Base-by-base conservation (phyloP, 2,797 vertebrate species). In the Heterohyrax brucei region DNA sequence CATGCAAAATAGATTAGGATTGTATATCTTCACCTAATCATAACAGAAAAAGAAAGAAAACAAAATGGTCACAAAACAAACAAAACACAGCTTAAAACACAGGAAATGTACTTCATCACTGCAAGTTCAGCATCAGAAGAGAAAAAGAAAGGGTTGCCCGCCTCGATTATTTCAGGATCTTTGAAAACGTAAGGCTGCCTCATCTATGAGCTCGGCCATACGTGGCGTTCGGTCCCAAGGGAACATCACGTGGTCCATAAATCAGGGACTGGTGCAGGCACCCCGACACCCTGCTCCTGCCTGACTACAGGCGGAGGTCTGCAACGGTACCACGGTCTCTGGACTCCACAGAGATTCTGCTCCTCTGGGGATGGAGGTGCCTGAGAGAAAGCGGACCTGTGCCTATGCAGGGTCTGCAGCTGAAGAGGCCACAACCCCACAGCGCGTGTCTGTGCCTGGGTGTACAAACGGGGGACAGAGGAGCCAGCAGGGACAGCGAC, bases 91-190 rank as follows among this genome's bases (percentile, higher is more conserved):
- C 9, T 28, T n/a, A 77, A 81, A 62, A 86, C 16, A 81, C 87
- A 89, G 73, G 4, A 14, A n/a, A 85, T 26, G 83, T 0, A 91
- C 10, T 53, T 13, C 62, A 87, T 24, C 7, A 78, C 56, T 85
- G 33, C 76, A 88, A 91, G 81, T 73, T 77, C 80, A 94, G 92
- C 78, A 92, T 68, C 3, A 9, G 79, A 89, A 68, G 7, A 87
- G 16, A 33, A 72, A 73, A 85, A 95, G 53, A 22, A 93, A 53
- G 33, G 44, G n/a, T 76, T 53, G 80, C n/a, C 56, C 81, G 48
- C 68, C 83, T 87, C 48, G 56, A 30, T 91, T 80, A 85, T 81
- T 84, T 88, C 39, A 90, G 21, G 64, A 3, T 80, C 44, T 87
- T 87, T 46, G n/a, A 84, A 83, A 33, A 93, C 61, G 46, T 56